Conservation (phyloP, 2,797 vertebrate species). For the Epinephelus malabaricus region DNA sequence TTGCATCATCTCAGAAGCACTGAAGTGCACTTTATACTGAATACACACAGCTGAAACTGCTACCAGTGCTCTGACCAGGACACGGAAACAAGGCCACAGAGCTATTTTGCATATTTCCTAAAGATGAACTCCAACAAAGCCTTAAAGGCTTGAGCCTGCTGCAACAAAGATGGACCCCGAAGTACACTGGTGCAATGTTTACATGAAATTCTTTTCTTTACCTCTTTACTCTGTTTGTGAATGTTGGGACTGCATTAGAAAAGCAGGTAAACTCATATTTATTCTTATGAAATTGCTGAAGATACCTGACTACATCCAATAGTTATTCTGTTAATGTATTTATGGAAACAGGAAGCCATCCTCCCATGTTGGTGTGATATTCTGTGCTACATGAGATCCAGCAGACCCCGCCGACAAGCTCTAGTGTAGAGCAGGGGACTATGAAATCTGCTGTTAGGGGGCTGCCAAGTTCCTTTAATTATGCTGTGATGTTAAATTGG, state of each 20-base stretch:
- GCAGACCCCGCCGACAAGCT: constrained; percentile 26
- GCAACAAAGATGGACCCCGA: constrained; percentile 32
- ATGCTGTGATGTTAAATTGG: constrained; percentile 85
- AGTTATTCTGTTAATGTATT: constrained; percentile 16
- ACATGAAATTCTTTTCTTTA: background rate
- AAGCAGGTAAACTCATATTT: background rate
- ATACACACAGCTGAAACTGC: constrained; percentile 18
- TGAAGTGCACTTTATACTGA: constrained; percentile 20
- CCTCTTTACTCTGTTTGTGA: background rate
- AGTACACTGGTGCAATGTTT: constrained; percentile 22
- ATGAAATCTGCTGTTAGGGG: constrained; percentile 66
- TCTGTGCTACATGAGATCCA: constrained; percentile 37
- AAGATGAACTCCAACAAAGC: constrained; percentile 12
- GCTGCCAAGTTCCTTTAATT: constrained; percentile 85
- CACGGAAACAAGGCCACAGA: constrained; percentile 6
- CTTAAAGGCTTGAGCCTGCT: constrained; percentile 19
- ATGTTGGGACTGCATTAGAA: background rate
- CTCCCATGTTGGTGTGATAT: constrained; percentile 17
- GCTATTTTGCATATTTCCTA: constrained; percentile 33
- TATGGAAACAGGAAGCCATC: constrained; percentile 1
- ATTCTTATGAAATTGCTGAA: background rate
- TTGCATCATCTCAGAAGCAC: constrained; percentile 42
- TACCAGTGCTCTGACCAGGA: constrained; percentile 9
- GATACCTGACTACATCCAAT: background rate
- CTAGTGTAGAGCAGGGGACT: constrained; percentile 36